phyloP scores from a whole-genome alignment of 2,797 vertebrate genomes.

The Pristis pectinata region DNA sequence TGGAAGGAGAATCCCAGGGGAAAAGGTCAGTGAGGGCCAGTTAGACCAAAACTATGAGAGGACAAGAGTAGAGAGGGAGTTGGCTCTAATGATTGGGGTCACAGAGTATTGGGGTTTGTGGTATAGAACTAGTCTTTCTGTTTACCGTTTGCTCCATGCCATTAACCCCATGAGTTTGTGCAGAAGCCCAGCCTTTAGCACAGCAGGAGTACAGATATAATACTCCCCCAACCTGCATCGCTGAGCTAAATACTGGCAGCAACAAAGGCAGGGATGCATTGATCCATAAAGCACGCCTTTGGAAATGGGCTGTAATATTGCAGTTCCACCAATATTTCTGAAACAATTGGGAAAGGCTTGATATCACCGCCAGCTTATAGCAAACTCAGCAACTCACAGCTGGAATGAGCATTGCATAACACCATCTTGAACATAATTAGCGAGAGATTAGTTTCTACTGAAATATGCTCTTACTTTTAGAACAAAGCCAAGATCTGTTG shows the following conservation, averaged over 20 bases:
- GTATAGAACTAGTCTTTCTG: background rate
- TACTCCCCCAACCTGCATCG: no score
- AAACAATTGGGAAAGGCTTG: background rate
- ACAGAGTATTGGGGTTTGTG: background rate
- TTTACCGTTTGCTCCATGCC: background rate
- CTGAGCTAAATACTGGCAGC: background rate
- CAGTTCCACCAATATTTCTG: background rate
- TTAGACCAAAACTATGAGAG: background rate
- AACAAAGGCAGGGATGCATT: background rate
- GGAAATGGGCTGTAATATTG: background rate
- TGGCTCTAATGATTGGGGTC: background rate
- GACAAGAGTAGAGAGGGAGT: background rate
- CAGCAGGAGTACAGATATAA: background rate
- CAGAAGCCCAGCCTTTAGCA: no score
- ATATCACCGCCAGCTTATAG: background rate
- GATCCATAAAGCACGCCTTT: background rate
- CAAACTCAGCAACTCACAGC: background rate
- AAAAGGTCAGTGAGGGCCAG: background rate
- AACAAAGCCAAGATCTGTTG: background rate
- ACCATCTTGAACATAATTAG: conserved; percentile 12
- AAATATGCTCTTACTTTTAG: background rate
- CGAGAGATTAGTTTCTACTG: background rate
- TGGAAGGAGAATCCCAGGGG: background rate
- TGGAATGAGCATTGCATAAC: background rate
- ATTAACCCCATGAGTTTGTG: background rate